Conservation (phyloP, 92 coral and sea anemone genomes). For the Palythoa grandiflora region DNA sequence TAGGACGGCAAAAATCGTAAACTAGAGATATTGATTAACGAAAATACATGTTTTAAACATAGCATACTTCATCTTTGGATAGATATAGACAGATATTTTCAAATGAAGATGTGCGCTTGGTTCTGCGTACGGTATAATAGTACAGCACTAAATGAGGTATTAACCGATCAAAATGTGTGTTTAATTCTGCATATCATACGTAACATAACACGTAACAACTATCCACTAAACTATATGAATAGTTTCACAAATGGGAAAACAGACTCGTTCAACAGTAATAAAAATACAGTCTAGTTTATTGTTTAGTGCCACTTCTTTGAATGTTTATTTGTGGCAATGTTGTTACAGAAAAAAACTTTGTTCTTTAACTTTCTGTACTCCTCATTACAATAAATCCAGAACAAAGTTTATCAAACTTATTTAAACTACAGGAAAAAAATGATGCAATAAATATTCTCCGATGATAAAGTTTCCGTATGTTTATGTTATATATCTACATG, state of each 20-base stretch:
- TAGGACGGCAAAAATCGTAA: too few species aligned
- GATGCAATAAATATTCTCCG: not conserved
- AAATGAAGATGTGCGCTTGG: not conserved
- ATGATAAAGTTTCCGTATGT: not conserved
- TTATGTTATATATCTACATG: conserved; percentile 28
- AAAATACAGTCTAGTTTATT: not conserved
- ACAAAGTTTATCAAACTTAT: not conserved
- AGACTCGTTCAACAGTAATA: not conserved
- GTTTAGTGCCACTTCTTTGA: not conserved
- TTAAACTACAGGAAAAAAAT: not conserved
- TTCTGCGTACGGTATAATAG: not conserved
- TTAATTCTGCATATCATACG: not conserved
- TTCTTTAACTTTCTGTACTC: not conserved
- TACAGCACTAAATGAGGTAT: not conserved
- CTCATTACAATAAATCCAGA: not conserved
- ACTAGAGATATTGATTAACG: too few species aligned
- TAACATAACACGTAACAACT: not conserved
- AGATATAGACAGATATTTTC: too few species aligned
- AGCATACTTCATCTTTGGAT: too few species aligned
- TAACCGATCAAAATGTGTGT: not conserved
- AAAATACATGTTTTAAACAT: too few species aligned
- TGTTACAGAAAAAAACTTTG: not conserved
- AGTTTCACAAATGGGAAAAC: not conserved
- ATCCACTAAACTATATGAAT: not conserved
- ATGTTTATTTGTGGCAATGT: not conserved